phyloP scores from a whole-genome alignment of 1,140 invertebrate species.

The Pinna nobilis region DNA sequence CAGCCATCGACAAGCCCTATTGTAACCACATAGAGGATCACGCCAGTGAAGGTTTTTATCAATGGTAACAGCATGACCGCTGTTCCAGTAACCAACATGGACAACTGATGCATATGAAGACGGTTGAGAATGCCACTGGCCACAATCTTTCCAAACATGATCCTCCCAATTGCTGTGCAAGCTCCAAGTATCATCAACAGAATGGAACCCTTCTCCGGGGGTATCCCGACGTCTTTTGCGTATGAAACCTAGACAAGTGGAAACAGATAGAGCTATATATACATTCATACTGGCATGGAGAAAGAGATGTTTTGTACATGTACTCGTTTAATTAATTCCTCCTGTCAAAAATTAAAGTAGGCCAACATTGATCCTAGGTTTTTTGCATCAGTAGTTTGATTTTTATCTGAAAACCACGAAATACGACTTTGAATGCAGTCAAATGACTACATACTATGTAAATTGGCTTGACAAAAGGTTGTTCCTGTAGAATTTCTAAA shows the following conservation, averaged over 20 bases:
- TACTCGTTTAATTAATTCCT: too few species aligned
- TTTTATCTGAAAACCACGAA: too few species aligned
- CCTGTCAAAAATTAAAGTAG: too few species aligned
- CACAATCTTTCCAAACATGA: conserved; percentile 63
- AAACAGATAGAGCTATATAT: neutral
- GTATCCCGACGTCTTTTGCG: conserved; percentile 54
- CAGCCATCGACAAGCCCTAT: conserved; percentile 65
- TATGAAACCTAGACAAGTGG: conserved; percentile 53
- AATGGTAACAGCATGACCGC: conserved; percentile 61
- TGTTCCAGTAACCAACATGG: conserved; percentile 60
- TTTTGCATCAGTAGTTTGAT: too few species aligned
- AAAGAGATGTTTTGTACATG: too few species aligned
- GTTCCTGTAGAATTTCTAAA: too few species aligned
- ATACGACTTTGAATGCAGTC: too few species aligned
- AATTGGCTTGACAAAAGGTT: too few species aligned
- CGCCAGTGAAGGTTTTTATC: conserved; percentile 52
- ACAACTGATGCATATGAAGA: conserved; percentile 62
- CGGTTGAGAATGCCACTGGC: conserved; percentile 54
- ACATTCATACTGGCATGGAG: neutral
- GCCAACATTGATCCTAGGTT: too few species aligned
- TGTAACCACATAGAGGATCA: conserved; percentile 54
- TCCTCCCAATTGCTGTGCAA: conserved; percentile 55
- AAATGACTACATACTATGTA: too few species aligned
- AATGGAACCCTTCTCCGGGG: conserved; percentile 50
- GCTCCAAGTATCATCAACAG: conserved; percentile 58